Evolutionary conservation across 2,113 vertebrate genomes (phyloP).

Genomic region (Platycercus adscitus): DNA sequence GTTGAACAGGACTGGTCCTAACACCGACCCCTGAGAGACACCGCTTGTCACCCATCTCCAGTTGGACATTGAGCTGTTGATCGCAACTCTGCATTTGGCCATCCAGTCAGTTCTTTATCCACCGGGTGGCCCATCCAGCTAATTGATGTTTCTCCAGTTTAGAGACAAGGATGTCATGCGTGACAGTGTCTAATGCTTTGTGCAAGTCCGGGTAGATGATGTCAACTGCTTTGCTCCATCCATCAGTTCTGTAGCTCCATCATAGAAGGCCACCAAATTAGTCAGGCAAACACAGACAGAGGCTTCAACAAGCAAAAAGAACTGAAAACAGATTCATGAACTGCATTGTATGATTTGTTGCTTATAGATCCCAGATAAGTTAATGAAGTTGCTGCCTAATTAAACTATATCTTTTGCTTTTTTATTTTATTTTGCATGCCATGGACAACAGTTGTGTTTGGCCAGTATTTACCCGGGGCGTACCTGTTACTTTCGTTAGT

Average conservation of each 20-base stretch:
- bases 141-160: neutral
- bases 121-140: neutral
- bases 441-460: neutral
- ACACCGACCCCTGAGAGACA: neutral
- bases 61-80: neutral
- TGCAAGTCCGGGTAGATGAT: neutral
- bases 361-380: neutral
- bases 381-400: neutral
- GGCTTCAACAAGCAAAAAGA: neutral
- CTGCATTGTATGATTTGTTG: neutral
- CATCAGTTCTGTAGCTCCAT: neutral
- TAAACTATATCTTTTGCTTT: neutral
- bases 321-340: neutral
- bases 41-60: neutral
- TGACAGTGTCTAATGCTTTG: neutral
- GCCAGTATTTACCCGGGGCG: neutral
- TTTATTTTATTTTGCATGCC: neutral
- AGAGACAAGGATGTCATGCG: neutral
- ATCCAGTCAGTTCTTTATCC: neutral
- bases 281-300: neutral
- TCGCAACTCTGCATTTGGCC: neutral
- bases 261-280: neutral
- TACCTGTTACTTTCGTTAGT: neutral
- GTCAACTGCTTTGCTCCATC: neutral
- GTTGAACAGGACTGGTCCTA: neutral